phyloP scores from a whole-genome alignment of 2,113 vertebrate genomes.

The Gnathonemus echidnorhynchus region DNA sequence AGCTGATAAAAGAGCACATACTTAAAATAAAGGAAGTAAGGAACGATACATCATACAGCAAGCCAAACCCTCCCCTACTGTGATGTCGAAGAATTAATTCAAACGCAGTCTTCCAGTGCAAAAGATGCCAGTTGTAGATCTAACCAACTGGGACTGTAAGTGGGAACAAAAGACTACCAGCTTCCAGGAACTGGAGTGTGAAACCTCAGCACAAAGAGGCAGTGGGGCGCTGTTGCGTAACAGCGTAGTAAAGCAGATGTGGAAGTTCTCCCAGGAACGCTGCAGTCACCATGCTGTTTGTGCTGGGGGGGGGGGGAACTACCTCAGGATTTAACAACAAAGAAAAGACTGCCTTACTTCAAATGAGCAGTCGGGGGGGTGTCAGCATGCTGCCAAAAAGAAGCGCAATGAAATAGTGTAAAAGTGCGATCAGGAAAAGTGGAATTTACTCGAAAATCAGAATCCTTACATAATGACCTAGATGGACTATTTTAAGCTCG shows the following conservation, averaged over 20 bases:
- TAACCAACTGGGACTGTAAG: constrained; percentile 6
- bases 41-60: not conserved
- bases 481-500: not conserved
- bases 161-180: not conserved
- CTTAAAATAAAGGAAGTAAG: not conserved
- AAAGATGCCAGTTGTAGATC: not conserved
- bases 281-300: not conserved
- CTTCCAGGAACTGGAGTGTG: not conserved
- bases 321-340: not conserved
- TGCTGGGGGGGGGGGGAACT: not conserved
- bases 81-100: not conserved
- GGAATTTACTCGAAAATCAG: constrained; percentile 5
- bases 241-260: not conserved
- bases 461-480: not conserved
- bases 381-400: not conserved
- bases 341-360: not conserved
- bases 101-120: not conserved
- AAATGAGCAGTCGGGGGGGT: not conserved
- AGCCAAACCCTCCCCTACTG: not conserved
- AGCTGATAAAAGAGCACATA: not conserved
- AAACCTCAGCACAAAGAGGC: constrained; percentile 12
- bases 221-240: not conserved
- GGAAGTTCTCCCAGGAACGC: not conserved
- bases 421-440: not conserved
- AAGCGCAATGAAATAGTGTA: not conserved